A percentile compares a stretch with the other conserved stretches of the same genome.
Evolutionary conservation across 1,140 invertebrate species (phyloP).

Genomic region (Thaumatotibia leucotreta): DNA sequence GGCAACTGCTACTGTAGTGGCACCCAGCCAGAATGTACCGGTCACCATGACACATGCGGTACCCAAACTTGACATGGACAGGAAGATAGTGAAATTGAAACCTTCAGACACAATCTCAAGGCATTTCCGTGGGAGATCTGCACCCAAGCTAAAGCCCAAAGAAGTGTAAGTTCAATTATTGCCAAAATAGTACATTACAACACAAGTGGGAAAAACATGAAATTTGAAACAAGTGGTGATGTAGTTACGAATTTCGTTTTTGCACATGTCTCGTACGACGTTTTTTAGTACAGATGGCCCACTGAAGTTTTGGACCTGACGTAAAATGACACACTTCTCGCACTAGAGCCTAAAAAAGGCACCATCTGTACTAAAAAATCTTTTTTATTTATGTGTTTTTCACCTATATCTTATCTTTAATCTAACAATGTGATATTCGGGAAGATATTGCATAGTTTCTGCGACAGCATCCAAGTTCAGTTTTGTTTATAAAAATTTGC

Average conservation of each 20-base stretch:
- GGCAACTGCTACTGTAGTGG: slow-evolving; percentile 19
- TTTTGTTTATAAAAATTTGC: background rate
- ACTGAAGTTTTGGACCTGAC: no score
- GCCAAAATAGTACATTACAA: background rate
- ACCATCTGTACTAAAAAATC: no score
- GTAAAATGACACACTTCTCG: no score
- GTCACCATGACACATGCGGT: slow-evolving; percentile 8
- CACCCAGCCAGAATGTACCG: slow-evolving; percentile 20
- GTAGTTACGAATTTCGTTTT: no score
- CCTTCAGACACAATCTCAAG: slow-evolving; percentile 36
- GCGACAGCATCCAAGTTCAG: background rate
- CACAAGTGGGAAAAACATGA: no score
- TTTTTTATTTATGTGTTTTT: no score
- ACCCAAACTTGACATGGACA: slow-evolving; percentile 53
- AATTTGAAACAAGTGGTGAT: no score
- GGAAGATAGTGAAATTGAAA: slow-evolving; percentile 57
- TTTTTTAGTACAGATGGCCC: no score
- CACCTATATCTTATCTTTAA: no score
- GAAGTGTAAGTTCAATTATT: slow-evolving; percentile 47
- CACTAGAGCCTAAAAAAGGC: no score
- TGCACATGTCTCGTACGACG: no score
- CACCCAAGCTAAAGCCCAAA: slow-evolving; percentile 65
- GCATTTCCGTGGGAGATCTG: slow-evolving; percentile 35
- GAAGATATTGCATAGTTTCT: background rate
- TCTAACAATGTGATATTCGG: no score